Evolutionary conservation across 2,888 invertebrate genomes (phyloP), one percentile per base, ranked within the genome.

Genomic region (Oscheius sp.): DNA sequence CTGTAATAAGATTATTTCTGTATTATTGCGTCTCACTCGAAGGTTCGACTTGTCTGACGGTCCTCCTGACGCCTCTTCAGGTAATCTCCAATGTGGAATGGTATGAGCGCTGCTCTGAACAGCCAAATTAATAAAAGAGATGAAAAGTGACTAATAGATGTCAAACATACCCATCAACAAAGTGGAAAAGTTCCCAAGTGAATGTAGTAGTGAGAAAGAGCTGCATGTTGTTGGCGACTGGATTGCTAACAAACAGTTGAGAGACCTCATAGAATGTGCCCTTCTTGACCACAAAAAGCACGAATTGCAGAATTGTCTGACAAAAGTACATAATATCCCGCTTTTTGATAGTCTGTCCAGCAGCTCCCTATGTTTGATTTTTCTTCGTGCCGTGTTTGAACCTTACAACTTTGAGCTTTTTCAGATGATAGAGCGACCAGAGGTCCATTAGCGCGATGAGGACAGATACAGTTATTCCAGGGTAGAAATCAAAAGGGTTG

Each of bases 31-130:
- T 21, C 21, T 21, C 21, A 57, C 57, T 57, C 57, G 29, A n/a
- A 57, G 21, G 57, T n/a, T n/a, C 57, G 57, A 21, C n/a, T 57
- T 21, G 21, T 9, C 7, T 11, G 7, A 13, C 57, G 57, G 21
- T 10, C 58, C 2, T 47, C 55, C 11, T 53, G 53, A 21, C 57
- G 21, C 21, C 37, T 53, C 57, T 71, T 71, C 3, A 71, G 60
- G 21, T 71, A 71, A 50, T 71, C 71, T 50, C 71, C 51, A 60
- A 71, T 60, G 33, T 71, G 71, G 48, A 71, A 71, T 29, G 71
- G 71, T n/a, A 71, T 71, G 3, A 70, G 42, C 2, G 48, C 70
- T 4, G 57, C 57, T 29, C 70, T 70, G 57, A 53, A 70, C 2
- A 37, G 21, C 21, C 21, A 21, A 21, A 21, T 21, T 21, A 21